phyloP scores from a whole-genome alignment of 2,888 invertebrate species.

The Gastrophysa polygoni region DNA sequence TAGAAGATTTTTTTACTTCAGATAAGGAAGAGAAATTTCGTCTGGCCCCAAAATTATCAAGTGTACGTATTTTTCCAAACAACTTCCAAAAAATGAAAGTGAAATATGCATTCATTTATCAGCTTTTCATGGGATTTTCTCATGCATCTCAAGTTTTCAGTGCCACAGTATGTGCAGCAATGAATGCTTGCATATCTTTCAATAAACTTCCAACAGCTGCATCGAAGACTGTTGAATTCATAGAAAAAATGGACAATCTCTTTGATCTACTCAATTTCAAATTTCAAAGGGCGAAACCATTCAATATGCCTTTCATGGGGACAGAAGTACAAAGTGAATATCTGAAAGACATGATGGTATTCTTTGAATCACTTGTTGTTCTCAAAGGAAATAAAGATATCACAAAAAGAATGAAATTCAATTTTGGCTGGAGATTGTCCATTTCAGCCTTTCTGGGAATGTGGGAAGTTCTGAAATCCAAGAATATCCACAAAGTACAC shows the following conservation, averaged over 20 bases:
- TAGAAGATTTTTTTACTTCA: conserved; percentile 8
- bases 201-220: conserved; percentile 20
- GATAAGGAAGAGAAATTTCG: conserved; percentile 12
- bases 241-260: conserved; percentile 37
- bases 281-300: background rate
- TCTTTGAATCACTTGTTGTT: too few relatives aligned
- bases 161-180: background rate
- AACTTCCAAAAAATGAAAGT: conserved; percentile 13
- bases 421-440: conserved; percentile 20
- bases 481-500: conserved; percentile 20
- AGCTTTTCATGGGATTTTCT: too few relatives aligned
- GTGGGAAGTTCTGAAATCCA: conserved; percentile 22
- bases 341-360: too few relatives aligned
- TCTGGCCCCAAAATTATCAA: conserved; percentile 14
- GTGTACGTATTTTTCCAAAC: too few relatives aligned
- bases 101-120: too few relatives aligned
- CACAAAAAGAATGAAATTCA: conserved; percentile 24
- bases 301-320: conserved; percentile 12
- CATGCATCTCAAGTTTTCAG: conserved; percentile 12
- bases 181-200: conserved; percentile 2
- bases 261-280: conserved; percentile 40
- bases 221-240: conserved; percentile 25
- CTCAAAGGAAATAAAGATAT: conserved; percentile 17
- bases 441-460: conserved; percentile 16
- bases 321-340: background rate